Evolutionary conservation across 1,140 invertebrate genomes (phyloP), one percentile per base, ranked within the genome.

Genomic region (Macrocentrus cingulum): DNA sequence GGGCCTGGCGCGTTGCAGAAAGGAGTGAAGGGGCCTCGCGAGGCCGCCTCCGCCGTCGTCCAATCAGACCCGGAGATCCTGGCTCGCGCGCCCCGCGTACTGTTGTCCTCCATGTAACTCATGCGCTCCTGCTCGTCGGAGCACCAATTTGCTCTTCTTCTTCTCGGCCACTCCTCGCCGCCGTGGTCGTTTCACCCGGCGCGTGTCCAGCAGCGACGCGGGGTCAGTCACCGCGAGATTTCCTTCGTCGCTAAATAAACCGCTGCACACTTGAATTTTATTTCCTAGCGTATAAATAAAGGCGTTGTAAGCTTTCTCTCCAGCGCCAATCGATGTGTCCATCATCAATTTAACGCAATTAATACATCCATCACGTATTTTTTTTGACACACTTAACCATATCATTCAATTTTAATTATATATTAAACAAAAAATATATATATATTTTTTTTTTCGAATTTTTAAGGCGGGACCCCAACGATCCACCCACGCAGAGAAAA

Each of bases 71-170:
- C 63, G 62, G 63, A 66, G 62, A 62, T 62, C 56, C 64, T 60
- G 25, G 56, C 50, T 32, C 61, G 61, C 63, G 63, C 61, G 60
- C 60, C 54, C 53, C 68, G 67, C n/a, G n/a, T n/a, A 51, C 59
- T 51, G 19, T 60, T 70, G 49, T 71, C 68, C 71, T 76, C 73
- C 70, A 68, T 65, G 19, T 15, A 15, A 52, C 50, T 76, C 65
- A 74, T 79, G 68, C 34, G 56, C 53, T 60, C 74, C 77, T 75
- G 69, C 42, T 78, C 72, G 66, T 41, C 65, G 63, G 75, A 79
- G 77, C 75, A 79, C 77, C 75, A 79, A 77, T 78, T 79, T 79
- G 76, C 77, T 79, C 77, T 79, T 79, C 77, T 79, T 79, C 77
- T 78, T 77, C 76, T 78, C 72, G 73, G 66, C 76, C 76, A 78